phyloP scores from a whole-genome alignment of 2,113 vertebrate genomes.

The Arothron firmamentum region DNA sequence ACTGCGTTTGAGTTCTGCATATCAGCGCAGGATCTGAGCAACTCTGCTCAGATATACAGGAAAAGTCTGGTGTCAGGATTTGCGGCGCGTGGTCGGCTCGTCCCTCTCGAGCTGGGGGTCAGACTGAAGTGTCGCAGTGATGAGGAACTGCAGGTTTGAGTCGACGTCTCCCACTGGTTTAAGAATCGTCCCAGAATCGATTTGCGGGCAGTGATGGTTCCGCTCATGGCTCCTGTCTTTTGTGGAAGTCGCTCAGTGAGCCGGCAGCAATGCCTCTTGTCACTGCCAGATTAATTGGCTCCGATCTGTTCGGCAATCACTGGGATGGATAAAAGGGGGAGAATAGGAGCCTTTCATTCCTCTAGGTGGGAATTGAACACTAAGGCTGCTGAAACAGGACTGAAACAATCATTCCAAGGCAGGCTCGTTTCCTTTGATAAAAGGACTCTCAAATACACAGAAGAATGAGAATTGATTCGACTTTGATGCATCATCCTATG shows the following conservation, averaged over 20 bases:
- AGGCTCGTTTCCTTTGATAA: slow-evolving; percentile 56
- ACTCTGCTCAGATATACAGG: too few species aligned
- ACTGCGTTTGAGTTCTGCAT: not conserved
- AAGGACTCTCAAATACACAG: slow-evolving; percentile 25
- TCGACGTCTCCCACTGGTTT: slow-evolving; percentile 24
- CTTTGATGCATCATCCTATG: slow-evolving; percentile 34
- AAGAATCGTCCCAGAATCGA: slow-evolving; percentile 44
- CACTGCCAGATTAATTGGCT: slow-evolving; percentile 63
- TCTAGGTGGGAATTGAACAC: slow-evolving; percentile 30
- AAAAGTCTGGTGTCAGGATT: not conserved
- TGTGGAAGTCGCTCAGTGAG: slow-evolving; percentile 57
- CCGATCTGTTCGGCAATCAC: slow-evolving; percentile 55
- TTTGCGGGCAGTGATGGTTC: slow-evolving; percentile 48
- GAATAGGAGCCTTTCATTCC: slow-evolving; percentile 59
- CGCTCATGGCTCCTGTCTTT: slow-evolving; percentile 50
- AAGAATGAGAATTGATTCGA: slow-evolving; percentile 51
- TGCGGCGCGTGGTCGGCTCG: not conserved
- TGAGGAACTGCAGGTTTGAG: slow-evolving; percentile 42
- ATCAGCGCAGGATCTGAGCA: too few species aligned
- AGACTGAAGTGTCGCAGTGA: slow-evolving; percentile 20
- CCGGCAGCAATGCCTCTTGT: slow-evolving; percentile 56
- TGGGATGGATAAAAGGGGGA: slow-evolving; percentile 64
- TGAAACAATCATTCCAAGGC: slow-evolving; percentile 55
- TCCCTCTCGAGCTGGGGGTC: slow-evolving; percentile 16
- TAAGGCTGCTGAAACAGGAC: slow-evolving; percentile 40